Evolutionary conservation across 2,113 vertebrate genomes (phyloP).

Genomic region (Microcebus murinus): DNA sequence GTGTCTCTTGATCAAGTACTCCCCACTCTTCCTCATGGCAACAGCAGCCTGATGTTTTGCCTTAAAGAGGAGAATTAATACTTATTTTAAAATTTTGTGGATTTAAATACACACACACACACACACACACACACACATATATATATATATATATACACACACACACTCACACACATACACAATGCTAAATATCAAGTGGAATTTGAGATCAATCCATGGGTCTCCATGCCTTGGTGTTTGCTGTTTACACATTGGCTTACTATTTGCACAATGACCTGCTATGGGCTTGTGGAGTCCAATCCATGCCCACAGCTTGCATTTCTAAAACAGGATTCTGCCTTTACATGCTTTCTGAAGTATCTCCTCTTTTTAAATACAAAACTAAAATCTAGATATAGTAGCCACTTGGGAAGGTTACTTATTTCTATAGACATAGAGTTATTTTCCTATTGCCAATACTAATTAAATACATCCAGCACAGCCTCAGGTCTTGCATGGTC

Average conservation of each 20-base stretch:
- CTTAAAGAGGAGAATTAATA: not conserved
- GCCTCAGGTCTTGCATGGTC: not conserved
- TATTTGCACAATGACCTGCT: not conserved
- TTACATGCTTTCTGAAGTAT: not conserved
- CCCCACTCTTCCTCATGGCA: rapidly evolving
- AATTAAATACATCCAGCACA: not conserved
- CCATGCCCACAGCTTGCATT: rapidly evolving
- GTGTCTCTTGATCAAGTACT: not conserved
- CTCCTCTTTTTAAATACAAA: not conserved
- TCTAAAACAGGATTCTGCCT: not conserved
- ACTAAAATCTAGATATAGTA: not conserved
- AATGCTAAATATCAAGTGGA: not conserved
- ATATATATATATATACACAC: no score
- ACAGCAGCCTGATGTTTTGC: not conserved
- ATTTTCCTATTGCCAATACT: not conserved
- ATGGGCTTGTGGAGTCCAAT: rapidly evolving
- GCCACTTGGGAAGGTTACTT: not conserved
- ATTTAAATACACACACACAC: no score
- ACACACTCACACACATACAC: no score
- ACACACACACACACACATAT: no score
- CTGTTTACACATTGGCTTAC: not conserved
- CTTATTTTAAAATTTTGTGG: not conserved
- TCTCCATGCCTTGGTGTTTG: not conserved
- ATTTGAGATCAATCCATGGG: no score
- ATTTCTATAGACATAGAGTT: not conserved